Base-by-base conservation (phyloP, 2,888 invertebrate genomes). In the Willowsia nigromaculata region DNA sequence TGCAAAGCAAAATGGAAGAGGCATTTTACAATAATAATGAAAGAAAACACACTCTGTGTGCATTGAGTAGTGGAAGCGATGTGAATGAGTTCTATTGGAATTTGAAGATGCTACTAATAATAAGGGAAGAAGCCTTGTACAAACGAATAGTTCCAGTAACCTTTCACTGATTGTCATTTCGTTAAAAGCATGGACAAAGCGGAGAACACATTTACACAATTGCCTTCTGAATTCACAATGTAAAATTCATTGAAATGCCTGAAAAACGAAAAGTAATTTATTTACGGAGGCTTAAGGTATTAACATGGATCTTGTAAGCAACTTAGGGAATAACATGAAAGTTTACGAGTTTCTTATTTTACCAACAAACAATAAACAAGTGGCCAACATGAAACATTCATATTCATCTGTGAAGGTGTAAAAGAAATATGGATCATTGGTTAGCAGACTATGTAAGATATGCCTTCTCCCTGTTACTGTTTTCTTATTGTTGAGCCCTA, bases 331-430 rank as follows among this genome's bases (percentile, higher is more conserved):
- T 59, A 56, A 84, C 88, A 87, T 53, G 84, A 85, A 84, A 90
- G 81, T 90, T 90, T 88, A 84, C 83, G 90, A 90, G 88, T 88
- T 90, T 90, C 82, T 78, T 90, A 90, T 88, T 90, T 88, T 90
- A 68, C 87, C 87, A 90, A 90, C 91, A 91, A 89, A 91, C 90
- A 90, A 88, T 90, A 91, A 91, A 91, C 91, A 91, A 90, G 91
- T 91, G 91, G 88, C 90, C 91, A 91, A 91, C 90, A 91, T 76
- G 85, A 86, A 85, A 90, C 83, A 85, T 85, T 82, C 22, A 62
- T n/a, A n/a, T 37, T 59, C 27, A 65, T 78, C 81, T 81, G n/a
- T 56, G 80, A 81, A 80, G 86, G 86, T 87, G 86, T 87, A 68
- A 83, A 90, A 88, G 62, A 76, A 85, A 84, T 50, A 25, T 27